Percentiles rank a stretch among this genome's conserved stretches.
These are phyloP conservation scores for Phrynocephalus forsythii DNA, from an alignment of 2,797 vertebrate species.

Conservation along the genomic window DNA sequence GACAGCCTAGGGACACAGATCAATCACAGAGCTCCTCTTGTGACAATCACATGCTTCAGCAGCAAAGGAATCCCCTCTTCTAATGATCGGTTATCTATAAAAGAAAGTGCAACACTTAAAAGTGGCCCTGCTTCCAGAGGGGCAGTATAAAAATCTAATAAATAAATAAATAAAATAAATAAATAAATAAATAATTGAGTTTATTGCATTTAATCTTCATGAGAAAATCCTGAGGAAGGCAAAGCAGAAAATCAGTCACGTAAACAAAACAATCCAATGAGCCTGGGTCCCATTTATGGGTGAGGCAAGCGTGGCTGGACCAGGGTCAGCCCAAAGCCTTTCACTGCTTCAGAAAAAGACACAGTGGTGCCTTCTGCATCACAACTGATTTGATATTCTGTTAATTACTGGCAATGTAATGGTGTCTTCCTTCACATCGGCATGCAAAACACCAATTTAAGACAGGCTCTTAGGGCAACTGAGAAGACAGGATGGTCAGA, in stretches of 20 bases:
- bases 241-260: not conserved
- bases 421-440: not conserved
- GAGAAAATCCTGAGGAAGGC: not conserved
- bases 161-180: too few relatives aligned
- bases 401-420: not conserved
- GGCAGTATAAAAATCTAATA: too few relatives aligned
- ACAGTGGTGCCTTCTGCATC: not conserved
- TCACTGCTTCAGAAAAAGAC: not conserved
- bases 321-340: not conserved
- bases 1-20: not conserved
- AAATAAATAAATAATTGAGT: too few relatives aligned
- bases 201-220: not conserved
- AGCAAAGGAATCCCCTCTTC: too few relatives aligned
- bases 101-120: too few relatives aligned
- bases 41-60: too few relatives aligned
- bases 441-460: not conserved
- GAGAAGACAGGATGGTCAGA: rapidly evolving
- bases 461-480: too few relatives aligned
- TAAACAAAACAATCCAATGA: not conserved
- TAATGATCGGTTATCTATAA: too few relatives aligned
- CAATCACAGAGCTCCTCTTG: too few relatives aligned
- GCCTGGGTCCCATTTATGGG: not conserved
- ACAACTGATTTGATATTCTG: not conserved
- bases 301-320: not conserved
- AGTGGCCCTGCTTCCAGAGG: too few relatives aligned